phyloP scores from a whole-genome alignment of 2,797 vertebrate genomes.

The Diceros bicornis region DNA sequence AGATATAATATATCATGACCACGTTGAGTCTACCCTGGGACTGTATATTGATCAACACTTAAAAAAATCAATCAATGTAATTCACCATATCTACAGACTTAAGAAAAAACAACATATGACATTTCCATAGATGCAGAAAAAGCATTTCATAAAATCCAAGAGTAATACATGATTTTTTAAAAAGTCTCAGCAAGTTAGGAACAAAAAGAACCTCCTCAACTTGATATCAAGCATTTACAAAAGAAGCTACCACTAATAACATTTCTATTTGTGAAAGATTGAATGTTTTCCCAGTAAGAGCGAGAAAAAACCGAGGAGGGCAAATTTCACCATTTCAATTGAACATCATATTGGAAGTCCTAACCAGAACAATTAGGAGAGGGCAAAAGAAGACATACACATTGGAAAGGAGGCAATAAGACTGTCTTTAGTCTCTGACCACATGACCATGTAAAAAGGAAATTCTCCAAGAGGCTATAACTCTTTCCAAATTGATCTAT shows the following conservation, averaged over 20 bases:
- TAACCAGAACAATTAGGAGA: background rate
- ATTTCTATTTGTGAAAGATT: background rate
- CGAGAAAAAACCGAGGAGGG: background rate
- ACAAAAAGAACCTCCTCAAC: background rate
- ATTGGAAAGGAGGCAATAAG: background rate
- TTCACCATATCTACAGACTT: background rate
- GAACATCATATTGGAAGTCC: background rate
- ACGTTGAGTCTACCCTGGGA: background rate
- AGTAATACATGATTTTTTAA: background rate
- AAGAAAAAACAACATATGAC: background rate
- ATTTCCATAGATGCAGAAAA: background rate
- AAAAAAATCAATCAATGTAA: background rate
- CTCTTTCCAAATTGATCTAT: background rate
- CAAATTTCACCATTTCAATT: background rate
- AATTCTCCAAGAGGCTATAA: background rate
- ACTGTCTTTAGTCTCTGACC: background rate
- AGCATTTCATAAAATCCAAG: background rate
- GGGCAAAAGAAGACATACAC: background rate
- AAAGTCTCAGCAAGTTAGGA: background rate
- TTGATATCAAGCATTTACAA: background rate
- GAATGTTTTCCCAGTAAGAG: background rate
- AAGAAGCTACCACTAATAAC: background rate
- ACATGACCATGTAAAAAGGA: background rate
- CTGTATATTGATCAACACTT: background rate
- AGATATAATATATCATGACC: background rate